Evolutionary conservation across 2,113 vertebrate species (phyloP), one percentile per base, ranked within the genome.

Genomic region (Tichodroma muraria): DNA sequence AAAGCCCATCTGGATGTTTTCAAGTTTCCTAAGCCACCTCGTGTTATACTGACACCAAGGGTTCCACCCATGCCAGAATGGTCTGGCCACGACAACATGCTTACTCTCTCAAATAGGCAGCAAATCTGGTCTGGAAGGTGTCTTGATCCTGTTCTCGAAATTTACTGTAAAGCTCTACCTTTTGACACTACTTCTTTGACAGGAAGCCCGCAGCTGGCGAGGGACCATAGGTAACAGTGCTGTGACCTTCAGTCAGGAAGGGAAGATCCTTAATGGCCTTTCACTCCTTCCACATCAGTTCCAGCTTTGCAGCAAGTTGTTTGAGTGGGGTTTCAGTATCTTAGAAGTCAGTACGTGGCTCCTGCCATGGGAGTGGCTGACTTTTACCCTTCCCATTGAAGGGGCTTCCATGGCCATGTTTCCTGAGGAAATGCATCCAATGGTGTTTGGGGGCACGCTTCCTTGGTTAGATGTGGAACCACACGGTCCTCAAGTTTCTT

Each of bases 371-470:
- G 64, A 88, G 44, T 56, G 64, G 33, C 69, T 2, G 30, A 75
- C 83, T 93, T 91, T 50, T 93, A 49, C 66, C 70, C 88, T 94
- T 93, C 54, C 61, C 31, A 27, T 84, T 73, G 68, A 86, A 78
- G 44, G 4, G 60, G 52, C n/a, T 90, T 47, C 54, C 83, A 40
- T 75, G 33, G 52, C 13, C 0, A 9, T 28, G 28, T 73, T 94
- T 96, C 68, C 93, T 96, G 92, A 93, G 92, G 90, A 94, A 96
- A 90, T 3, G 21, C n/a, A 69, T 60, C 28, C 38, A 28, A 31
- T 1, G 2, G 49, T 47, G 45, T 27, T 53, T 24, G 45, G 68
- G 61, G 59, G 64, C 31, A 56, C 1, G 3, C 12, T 95, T 94
- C 88, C 88, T 85, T 49, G 60, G 50, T 38, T 80, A 47, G 24